Percentiles rank a stretch among this genome's conserved stretches.
Evolutionary conservation across 1,140 invertebrate species (phyloP).

Genomic region (Drosophila kohkoa): DNA sequence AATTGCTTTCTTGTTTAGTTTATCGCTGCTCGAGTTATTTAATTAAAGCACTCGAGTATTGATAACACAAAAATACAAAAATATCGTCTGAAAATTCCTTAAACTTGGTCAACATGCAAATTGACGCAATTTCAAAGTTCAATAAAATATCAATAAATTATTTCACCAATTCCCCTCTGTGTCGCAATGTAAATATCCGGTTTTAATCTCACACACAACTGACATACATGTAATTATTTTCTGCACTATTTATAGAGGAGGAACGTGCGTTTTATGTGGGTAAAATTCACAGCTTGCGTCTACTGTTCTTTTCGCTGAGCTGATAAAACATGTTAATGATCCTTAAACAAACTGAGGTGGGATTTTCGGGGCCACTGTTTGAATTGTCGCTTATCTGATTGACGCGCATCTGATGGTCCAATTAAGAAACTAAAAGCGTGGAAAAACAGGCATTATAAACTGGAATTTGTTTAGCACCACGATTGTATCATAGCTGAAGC

Average conservation of each 20-base stretch:
- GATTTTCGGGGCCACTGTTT: conserved; percentile 2
- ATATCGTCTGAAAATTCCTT: conserved; percentile 17
- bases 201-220: neutral
- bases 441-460: neutral
- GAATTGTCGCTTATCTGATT: conserved; percentile 27
- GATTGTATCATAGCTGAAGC: neutral
- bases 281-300: conserved; percentile 9
- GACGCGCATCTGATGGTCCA: conserved; percentile 17
- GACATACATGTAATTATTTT: conserved; percentile 6
- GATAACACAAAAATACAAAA: conserved; percentile 15
- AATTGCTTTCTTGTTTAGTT: conserved; percentile 72
- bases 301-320: neutral
- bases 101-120: conserved; percentile 46
- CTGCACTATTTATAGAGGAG: neutral
- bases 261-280: conserved; percentile 19
- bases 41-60: conserved; percentile 72
- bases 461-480: neutral
- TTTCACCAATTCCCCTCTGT: neutral
- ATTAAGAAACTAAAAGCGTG: neutral
- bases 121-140: conserved; percentile 61
- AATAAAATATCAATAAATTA: conserved; percentile 15
- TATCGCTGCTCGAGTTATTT: conserved; percentile 62
- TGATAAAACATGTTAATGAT: conserved; percentile 25
- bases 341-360: neutral
- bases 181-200: neutral